Conservation (phyloP, 2,888 invertebrate species). For the Deilephila porcellus region DNA sequence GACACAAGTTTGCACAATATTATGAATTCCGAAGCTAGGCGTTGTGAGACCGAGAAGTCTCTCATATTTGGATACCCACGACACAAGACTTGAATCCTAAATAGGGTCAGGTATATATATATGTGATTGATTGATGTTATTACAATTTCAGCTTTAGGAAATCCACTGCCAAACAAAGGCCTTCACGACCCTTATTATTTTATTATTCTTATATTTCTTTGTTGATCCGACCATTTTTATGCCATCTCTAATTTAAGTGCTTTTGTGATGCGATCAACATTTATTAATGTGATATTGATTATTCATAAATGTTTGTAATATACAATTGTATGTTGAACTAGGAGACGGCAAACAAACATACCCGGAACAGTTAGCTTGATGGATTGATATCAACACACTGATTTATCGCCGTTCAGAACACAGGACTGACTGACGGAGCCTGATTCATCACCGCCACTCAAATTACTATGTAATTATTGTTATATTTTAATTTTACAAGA, state of each 20-base stretch:
- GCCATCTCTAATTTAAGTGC: no score
- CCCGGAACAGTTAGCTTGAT: slow-evolving; percentile 9
- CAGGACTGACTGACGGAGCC: background rate
- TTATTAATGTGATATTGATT: background rate
- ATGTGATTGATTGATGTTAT: no score
- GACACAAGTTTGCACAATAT: no score
- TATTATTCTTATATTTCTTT: no score
- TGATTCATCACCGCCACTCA: background rate
- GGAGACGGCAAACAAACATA: slow-evolving; percentile 2
- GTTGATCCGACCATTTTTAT: background rate
- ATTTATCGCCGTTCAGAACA: slow-evolving; percentile 1
- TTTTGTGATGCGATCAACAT: background rate
- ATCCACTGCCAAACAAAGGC: no score
- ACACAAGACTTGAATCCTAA: no score
- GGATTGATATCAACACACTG: slow-evolving; percentile 4
- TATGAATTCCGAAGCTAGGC: no score
- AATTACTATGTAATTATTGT: background rate
- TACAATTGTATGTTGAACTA: background rate
- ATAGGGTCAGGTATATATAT: no score
- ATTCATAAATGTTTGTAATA: background rate
- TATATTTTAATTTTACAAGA: background rate
- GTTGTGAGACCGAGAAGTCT: no score
- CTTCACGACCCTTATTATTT: no score
- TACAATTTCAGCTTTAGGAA: no score
- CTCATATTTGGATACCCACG: no score